A percentile compares a stretch with the other conserved stretches of the same genome.
Conservation (phyloP, 2,113 vertebrate species). For the Cinclus cinclus region DNA sequence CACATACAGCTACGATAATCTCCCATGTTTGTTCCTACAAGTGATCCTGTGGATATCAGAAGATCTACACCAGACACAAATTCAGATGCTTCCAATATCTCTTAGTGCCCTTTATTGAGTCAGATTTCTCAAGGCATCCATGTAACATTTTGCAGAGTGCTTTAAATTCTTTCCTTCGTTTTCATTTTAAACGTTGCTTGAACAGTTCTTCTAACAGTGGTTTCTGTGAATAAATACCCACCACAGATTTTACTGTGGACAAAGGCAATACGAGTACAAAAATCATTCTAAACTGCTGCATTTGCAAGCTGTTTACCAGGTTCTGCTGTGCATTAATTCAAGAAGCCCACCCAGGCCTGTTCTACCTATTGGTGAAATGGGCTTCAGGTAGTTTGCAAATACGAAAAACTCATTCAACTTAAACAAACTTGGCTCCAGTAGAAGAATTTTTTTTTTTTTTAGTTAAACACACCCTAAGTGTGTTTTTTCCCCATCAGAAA, state of each 20-base stretch:
- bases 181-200: neutral
- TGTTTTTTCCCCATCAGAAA: neutral
- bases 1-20: neutral
- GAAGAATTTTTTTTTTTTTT: neutral
- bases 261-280: neutral
- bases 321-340: neutral
- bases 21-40: neutral
- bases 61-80: neutral
- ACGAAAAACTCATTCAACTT: neutral
- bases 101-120: neutral
- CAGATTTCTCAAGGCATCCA: neutral
- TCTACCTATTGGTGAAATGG: neutral
- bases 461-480: neutral
- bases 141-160: neutral
- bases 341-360: neutral
- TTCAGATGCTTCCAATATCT: neutral
- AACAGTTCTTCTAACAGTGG: neutral
- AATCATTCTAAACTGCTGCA: neutral
- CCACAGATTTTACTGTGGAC: neutral
- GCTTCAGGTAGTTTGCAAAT: neutral
- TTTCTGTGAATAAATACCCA: neutral
- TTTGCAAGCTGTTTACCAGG: neutral
- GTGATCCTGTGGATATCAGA: neutral
- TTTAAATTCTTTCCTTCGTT: neutral
- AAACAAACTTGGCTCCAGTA: neutral